Percentiles rank a stretch among this genome's conserved stretches.
These are phyloP conservation scores for Ormyrus pomaceus DNA, from an alignment of 2,888 invertebrate species.

Conservation along the genomic window DNA sequence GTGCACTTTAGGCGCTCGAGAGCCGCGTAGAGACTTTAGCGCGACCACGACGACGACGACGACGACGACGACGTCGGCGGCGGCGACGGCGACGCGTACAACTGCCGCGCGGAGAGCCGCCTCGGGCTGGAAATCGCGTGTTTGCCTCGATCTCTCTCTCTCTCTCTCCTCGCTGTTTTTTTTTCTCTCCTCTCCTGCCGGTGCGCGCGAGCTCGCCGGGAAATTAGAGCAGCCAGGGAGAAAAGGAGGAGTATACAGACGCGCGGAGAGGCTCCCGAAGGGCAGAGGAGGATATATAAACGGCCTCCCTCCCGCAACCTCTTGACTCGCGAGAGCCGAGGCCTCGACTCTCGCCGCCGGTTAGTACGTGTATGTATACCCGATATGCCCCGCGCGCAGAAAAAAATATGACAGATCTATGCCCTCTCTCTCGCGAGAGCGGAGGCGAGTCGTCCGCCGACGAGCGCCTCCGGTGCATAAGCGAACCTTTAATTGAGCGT, in stretches of 20 bases:
- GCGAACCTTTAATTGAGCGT: slow-evolving; percentile 48
- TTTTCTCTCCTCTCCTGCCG: not conserved
- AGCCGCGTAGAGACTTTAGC: slow-evolving; percentile 47
- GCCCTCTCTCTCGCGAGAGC: no score
- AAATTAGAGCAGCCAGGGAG: slow-evolving; percentile 34
- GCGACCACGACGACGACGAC: slow-evolving; percentile 3
- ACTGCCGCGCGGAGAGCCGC: slow-evolving; percentile 28
- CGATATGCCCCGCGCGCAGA: no score
- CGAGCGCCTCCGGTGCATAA: not conserved
- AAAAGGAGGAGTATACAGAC: not conserved
- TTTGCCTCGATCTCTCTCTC: not conserved
- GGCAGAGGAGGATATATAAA: slow-evolving; percentile 5
- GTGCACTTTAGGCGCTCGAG: slow-evolving; percentile 31
- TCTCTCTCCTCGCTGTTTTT: not conserved
- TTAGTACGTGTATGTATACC: slow-evolving; percentile 6
- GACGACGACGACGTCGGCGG: no score
- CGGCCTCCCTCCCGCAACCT: not conserved
- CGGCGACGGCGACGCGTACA: not conserved
- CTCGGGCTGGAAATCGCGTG: slow-evolving; percentile 43
- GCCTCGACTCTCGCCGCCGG: not conserved
- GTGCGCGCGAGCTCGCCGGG: not conserved
- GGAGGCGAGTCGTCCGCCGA: not conserved
- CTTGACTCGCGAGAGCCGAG: not conserved
- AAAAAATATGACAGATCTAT: no score
- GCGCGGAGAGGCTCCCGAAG: not conserved